A percentile compares a stretch with the other conserved stretches of the same genome.
Evolutionary conservation across 2,888 invertebrate species (phyloP).

Genomic region (Chymomyza procnemis): DNA sequence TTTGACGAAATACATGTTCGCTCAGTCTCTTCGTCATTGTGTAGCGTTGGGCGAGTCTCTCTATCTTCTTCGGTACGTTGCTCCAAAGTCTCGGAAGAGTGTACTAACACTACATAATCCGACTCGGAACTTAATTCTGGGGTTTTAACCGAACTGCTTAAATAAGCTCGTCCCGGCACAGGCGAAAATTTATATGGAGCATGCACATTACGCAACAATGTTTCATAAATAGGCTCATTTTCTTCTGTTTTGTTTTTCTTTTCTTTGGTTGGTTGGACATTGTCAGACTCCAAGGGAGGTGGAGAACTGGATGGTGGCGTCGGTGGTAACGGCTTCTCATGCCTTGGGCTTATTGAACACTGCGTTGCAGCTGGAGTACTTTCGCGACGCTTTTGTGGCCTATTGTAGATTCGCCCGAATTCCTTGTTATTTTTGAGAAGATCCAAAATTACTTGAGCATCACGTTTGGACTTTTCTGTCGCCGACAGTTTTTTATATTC

Average conservation of each 20-base stretch:
- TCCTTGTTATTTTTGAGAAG: conserved; percentile 90
- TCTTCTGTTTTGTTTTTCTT: conserved; percentile 34
- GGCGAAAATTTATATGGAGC: conserved; percentile 79
- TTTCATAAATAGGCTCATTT: conserved; percentile 77
- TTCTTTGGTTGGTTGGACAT: neutral
- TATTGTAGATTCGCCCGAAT: conserved; percentile 87
- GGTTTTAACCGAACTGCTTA: conserved; percentile 66
- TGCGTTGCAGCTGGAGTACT: conserved; percentile 31
- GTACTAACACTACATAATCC: conserved; percentile 78
- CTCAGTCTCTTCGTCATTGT: conserved; percentile 32
- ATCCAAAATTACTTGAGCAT: conserved; percentile 84
- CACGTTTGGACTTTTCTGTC: conserved; percentile 83
- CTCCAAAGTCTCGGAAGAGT: conserved; percentile 72
- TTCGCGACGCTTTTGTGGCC: conserved; percentile 82
- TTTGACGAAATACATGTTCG: conserved; percentile 36
- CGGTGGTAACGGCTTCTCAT: conserved; percentile 66
- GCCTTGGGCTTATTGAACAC: conserved; percentile 46
- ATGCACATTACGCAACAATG: conserved; percentile 77
- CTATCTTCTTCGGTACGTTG: conserved; percentile 72
- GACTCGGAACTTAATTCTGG: conserved; percentile 71
- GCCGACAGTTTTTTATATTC: conserved; percentile 64
- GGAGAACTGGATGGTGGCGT: conserved; percentile 77
- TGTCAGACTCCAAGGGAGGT: conserved; percentile 71
- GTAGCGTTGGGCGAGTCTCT: conserved; percentile 47
- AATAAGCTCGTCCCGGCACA: conserved; percentile 74